Evolutionary conservation across 1,140 invertebrate genomes (phyloP), one percentile per base, ranked within the genome.

Genomic region (Copidosoma floridanum): DNA sequence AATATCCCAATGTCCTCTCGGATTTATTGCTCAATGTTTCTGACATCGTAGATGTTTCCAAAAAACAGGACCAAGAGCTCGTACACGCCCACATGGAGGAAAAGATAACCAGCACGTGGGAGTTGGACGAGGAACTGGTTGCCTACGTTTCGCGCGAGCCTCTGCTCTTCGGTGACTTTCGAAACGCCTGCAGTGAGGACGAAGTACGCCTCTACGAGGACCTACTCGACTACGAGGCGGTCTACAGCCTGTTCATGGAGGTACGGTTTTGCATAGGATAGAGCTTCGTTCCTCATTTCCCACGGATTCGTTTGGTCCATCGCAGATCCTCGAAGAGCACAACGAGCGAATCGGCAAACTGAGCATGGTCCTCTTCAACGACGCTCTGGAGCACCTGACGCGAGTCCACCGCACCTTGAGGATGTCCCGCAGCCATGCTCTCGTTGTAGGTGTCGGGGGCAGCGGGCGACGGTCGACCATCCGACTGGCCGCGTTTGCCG

Each of bases 311-410:
- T n/a, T n/a, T n/a, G n/a, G n/a, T n/a, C n/a, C n/a, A n/a, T n/a
- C n/a, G n/a, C 64, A 92, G 87, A 93, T 97, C 63, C 74, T 95
- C 23, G 89, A 91, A 67, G 89, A 93, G 65, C 95, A 93, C 71
- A 93, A 93, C 70, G 90, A 93, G 52, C 14, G 66, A 50, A 51
- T 77, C 76, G 10, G 77, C 75, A 52, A 88, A 69, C 83, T 95
- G 78, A 86, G 86, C 14, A 82, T 96, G 54, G 91, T 97, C 0
- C 78, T 97, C 2, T 96, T 96, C 71, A 89, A 95, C 69, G 92
- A 95, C 75, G 94, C 91, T 27, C 75, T 96, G 26, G 91, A 95
- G 67, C 93, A 96, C 76, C 73, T 95, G 64, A 94, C 90, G 0
- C 82, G 93, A 46, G 85, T 94, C 1, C 92, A 95, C 66, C 85